Evolutionary conservation across 2,888 invertebrate species (phyloP).

Genomic region (Andrena bucephala): DNA sequence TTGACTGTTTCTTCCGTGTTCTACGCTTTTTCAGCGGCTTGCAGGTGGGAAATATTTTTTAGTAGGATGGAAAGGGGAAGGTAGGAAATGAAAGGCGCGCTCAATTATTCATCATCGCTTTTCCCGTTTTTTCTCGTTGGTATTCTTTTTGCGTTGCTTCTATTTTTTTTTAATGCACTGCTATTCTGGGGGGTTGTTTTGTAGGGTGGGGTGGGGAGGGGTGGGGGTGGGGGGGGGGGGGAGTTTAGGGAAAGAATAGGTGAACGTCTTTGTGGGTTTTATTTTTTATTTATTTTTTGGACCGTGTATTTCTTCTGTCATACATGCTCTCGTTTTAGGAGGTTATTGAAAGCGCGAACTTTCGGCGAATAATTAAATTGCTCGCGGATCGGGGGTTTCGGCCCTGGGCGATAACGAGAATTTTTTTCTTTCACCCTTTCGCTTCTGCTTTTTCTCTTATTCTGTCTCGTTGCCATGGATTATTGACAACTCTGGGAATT

Average conservation of each 20-base stretch:
- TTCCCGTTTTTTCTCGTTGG: background rate
- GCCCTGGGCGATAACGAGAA: slow-evolving; percentile 6
- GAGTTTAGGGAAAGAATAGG: too few species aligned
- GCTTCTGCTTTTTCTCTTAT: background rate
- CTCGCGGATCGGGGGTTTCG: background rate
- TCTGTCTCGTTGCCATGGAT: slow-evolving; percentile 11
- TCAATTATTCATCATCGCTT: background rate
- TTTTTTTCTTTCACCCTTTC: background rate
- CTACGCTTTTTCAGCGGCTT: too few species aligned
- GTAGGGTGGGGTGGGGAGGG: background rate
- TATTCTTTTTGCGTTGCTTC: background rate
- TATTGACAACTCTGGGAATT: slow-evolving; percentile 11
- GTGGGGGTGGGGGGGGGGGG: too few species aligned
- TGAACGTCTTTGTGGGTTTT: background rate
- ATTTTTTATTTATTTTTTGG: background rate
- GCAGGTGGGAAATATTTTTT: background rate
- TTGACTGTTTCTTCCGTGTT: too few species aligned
- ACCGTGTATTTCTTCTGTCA: background rate
- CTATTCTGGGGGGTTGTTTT: background rate
- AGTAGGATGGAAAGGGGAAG: background rate
- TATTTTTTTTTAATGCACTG: background rate
- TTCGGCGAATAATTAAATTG: slow-evolving; percentile 10
- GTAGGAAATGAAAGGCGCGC: background rate
- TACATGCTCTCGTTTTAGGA: background rate
- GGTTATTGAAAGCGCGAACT: slow-evolving; percentile 1